phyloP scores from a whole-genome alignment of 2,113 vertebrate species.

The Callaeas wilsoni region DNA sequence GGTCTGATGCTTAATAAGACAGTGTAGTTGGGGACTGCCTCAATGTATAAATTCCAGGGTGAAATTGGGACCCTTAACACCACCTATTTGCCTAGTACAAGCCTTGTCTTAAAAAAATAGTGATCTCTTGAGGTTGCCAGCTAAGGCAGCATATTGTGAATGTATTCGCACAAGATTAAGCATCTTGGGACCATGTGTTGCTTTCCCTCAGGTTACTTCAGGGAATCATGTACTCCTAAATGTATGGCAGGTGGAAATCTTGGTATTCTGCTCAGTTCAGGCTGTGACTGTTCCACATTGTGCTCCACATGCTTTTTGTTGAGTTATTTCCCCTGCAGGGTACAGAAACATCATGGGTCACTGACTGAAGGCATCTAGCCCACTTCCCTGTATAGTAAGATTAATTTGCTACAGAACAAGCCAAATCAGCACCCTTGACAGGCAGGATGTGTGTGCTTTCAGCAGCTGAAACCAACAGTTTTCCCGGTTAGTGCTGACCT shows the following conservation, averaged over 20 bases:
- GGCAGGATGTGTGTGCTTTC: background rate
- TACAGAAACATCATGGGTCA: background rate
- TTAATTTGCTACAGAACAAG: background rate
- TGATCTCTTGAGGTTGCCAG: background rate
- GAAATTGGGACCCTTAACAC: background rate
- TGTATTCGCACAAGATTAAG: background rate
- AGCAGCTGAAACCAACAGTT: background rate
- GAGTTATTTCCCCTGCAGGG: background rate
- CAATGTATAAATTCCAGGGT: background rate
- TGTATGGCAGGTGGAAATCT: accelerated
- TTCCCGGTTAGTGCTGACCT: background rate
- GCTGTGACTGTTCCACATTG: background rate
- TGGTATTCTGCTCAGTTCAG: background rate
- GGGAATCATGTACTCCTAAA: accelerated
- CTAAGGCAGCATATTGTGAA: accelerated
- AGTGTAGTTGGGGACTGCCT: background rate
- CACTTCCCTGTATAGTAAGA: background rate
- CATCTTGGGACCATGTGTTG: background rate
- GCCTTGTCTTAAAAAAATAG: background rate
- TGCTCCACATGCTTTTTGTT: background rate
- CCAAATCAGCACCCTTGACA: background rate
- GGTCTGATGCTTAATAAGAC: background rate
- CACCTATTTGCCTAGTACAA: background rate
- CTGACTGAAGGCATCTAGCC: background rate
- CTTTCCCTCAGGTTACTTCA: background rate